Evolutionary conservation across 2,113 vertebrate species (phyloP), one percentile per base, ranked within the genome.

Genomic region (Cololabis saira): DNA sequence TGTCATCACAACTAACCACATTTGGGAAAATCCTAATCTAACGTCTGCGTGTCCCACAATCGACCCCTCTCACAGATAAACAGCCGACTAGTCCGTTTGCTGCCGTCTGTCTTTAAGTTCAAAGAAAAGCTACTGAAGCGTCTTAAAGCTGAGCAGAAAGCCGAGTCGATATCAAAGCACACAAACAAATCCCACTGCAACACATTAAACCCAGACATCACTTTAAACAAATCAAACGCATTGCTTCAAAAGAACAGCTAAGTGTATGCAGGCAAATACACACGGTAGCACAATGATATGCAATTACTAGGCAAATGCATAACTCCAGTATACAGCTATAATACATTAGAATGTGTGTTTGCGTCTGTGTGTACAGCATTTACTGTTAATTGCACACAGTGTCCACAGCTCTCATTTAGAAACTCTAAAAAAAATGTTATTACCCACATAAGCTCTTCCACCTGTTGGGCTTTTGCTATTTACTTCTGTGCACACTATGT

Each of bases 121-220:
- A 89, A 90, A 91, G 89, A 64, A 60, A 72, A 78, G 74, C 83
- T 80, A 70, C 82, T 73, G 27, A 82, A 82, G 69, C 76, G 41
- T 68, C 56, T 80, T 87, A 82, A 90, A 90, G 87, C 78, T 69
- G 3, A 65, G 74, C 80, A 83, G 69, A 87, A 81, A 87, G 82
- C 84, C 82, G 18, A 51, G 81, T 77, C 73, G 40, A 85, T 83
- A 89, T 87, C 89, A 88, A 90, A 90, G 86, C 87, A 81, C 84
- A 82, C 88, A 91, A 89, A 91, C 89, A 91, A 90, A 90, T 87
- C 85, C 89, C 77, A 82, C 77, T 76, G 86, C 84, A 82, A 78
- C 88, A 77, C 84, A 87, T 91, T 89, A 89, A 89, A 79, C 76
- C 76, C 85, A 87, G 81, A 89, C 82, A 80, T 88, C 81, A 85